Evolutionary conservation across 2,797 vertebrate genomes (phyloP).

Genomic region (Pangasius djambal): DNA sequence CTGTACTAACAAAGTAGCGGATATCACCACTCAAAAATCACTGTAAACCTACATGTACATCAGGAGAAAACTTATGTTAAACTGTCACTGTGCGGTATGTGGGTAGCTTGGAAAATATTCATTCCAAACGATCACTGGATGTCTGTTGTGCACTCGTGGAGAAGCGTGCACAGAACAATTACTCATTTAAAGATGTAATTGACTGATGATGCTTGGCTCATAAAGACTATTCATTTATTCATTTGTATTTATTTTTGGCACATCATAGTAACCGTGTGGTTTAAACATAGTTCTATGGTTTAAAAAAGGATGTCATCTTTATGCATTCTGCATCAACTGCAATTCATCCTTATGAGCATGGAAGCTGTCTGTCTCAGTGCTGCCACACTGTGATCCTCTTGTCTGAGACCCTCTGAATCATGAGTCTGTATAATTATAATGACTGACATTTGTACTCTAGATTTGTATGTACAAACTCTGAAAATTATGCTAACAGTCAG

Average conservation of each 20-base stretch:
- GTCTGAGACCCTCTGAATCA: not conserved
- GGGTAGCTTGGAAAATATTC: not conserved
- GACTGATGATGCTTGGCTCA: not conserved
- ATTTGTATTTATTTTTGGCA: not conserved
- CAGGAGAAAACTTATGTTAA: not conserved
- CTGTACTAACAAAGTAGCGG: not conserved
- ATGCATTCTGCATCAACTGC: not conserved
- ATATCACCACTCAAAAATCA: not conserved
- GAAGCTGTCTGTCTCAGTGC: not conserved
- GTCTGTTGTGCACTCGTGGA: not conserved
- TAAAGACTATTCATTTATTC: not conserved
- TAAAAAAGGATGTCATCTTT: too few relatives aligned
- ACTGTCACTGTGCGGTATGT: not conserved
- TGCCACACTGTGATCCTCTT: not conserved
- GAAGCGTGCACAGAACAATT: not conserved
- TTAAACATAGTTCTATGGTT: not conserved
- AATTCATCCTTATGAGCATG: not conserved
- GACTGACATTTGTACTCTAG: not conserved
- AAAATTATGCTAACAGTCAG: too few relatives aligned
- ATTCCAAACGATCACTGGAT: not conserved
- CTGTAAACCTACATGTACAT: not conserved
- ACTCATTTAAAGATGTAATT: not conserved
- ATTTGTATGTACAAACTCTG: too few relatives aligned
- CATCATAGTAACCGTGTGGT: not conserved
- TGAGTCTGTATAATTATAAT: not conserved